A percentile compares a stretch with the other conserved stretches of the same genome.
Conservation (phyloP, 2,113 vertebrate species). For the Furnarius figulus region DNA sequence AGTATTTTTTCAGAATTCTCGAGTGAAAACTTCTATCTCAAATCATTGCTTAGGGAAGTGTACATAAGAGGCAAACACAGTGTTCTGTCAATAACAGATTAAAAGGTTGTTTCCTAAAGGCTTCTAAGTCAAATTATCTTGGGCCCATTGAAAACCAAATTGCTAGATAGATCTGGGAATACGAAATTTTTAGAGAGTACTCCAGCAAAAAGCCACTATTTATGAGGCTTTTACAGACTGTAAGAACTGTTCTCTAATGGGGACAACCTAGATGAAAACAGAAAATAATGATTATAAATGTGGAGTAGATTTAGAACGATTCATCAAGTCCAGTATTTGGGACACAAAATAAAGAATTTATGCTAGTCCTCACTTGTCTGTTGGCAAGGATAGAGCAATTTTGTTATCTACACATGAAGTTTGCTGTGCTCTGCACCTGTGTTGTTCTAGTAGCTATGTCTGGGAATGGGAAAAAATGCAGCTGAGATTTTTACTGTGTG, state of each 20-base stretch:
- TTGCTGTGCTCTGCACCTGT: background rate
- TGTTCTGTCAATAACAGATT: background rate
- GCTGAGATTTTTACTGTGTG: background rate
- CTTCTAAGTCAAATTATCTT: background rate
- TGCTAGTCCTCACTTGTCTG: background rate
- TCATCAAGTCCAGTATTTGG: background rate
- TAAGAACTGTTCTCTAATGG: background rate
- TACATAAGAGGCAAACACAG: background rate
- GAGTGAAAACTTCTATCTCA: background rate
- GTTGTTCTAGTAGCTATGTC: background rate
- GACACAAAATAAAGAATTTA: background rate
- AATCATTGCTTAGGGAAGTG: background rate
- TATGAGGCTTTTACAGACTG: background rate
- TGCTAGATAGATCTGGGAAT: background rate
- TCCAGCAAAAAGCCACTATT: background rate
- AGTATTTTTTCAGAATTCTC: background rate
- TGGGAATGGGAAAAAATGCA: background rate
- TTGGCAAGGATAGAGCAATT: background rate
- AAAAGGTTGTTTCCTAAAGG: background rate
- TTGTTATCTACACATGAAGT: background rate
- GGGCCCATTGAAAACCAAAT: background rate
- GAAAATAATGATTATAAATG: background rate
- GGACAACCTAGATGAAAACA: background rate
- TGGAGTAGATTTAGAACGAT: background rate
- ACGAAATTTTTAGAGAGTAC: background rate